A percentile compares a stretch with the other conserved stretches of the same genome.
Conservation (phyloP, 2,797 vertebrate species). For the Gallirallus australis region DNA sequence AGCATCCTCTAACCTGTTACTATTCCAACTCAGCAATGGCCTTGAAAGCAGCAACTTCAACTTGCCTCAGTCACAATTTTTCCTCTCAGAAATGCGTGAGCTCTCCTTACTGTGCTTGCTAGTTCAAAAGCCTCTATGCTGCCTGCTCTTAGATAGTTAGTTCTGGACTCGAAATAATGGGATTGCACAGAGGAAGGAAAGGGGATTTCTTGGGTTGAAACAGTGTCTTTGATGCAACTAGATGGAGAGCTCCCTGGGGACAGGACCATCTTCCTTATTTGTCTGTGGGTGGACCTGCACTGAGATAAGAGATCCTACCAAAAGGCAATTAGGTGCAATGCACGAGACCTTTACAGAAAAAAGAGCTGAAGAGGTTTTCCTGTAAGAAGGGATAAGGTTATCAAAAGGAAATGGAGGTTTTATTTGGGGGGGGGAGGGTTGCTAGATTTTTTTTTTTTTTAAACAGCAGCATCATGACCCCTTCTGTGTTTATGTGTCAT, state of each 20-base stretch:
- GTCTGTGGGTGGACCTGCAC: background rate
- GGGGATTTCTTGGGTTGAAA: background rate
- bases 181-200: background rate
- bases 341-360: background rate
- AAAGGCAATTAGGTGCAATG: background rate
- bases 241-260: background rate
- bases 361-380: background rate
- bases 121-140: background rate
- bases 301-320: background rate
- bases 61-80: background rate
- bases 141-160: background rate
- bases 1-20: background rate
- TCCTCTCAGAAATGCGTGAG: background rate
- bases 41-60: background rate
- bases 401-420: background rate
- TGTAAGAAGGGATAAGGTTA: background rate
- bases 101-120: background rate
- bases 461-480: background rate
- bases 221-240: background rate
- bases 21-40: background rate
- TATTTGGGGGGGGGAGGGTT: background rate
- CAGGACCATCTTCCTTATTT: background rate
- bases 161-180: background rate
- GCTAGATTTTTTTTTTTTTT: background rate
- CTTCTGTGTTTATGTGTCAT: slow-evolving; percentile 34